Percentiles rank a stretch among this genome's conserved stretches.
Conservation (phyloP, 23 tunicate species). For the Trididemnum miniatum region DNA sequence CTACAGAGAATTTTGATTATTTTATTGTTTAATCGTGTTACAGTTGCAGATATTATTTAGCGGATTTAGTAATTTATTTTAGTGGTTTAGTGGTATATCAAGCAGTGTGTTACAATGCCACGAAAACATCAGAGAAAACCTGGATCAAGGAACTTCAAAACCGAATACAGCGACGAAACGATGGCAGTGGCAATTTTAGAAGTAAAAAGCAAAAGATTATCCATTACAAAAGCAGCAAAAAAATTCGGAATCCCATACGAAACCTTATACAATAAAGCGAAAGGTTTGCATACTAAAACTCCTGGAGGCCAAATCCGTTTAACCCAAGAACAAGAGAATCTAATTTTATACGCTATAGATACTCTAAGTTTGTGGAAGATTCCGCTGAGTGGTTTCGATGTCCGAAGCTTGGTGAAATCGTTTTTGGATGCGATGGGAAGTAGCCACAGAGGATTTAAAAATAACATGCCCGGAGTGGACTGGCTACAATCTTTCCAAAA, state of each 20-base stretch:
- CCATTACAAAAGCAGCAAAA: slow-evolving; percentile 3
- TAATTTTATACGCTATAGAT: not conserved
- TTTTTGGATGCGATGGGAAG: not conserved
- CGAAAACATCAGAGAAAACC: not conserved
- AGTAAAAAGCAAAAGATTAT: not conserved
- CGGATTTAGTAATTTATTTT: too few species aligned
- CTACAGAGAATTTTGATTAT: too few species aligned
- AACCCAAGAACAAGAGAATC: not conserved
- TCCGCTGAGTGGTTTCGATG: not conserved
- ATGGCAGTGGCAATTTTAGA: not conserved
- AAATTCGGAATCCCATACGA: not conserved
- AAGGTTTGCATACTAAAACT: not conserved
- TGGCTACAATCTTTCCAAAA: not conserved
- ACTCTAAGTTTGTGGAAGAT: not conserved
- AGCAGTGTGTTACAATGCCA: too few species aligned
- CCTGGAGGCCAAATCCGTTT: slow-evolving; percentile 2
- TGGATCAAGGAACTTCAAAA: not conserved
- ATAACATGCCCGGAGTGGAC: slow-evolving; percentile 2
- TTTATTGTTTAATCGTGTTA: too few species aligned
- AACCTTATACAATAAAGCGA: not conserved
- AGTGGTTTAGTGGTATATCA: too few species aligned
- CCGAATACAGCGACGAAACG: not conserved
- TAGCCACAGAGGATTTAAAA: not conserved
- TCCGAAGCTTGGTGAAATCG: not conserved
- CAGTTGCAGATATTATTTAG: too few species aligned